These are phyloP conservation scores for Lottia scabra DNA, from an alignment of 2,888 invertebrate genomes.

Conservation along the genomic window DNA sequence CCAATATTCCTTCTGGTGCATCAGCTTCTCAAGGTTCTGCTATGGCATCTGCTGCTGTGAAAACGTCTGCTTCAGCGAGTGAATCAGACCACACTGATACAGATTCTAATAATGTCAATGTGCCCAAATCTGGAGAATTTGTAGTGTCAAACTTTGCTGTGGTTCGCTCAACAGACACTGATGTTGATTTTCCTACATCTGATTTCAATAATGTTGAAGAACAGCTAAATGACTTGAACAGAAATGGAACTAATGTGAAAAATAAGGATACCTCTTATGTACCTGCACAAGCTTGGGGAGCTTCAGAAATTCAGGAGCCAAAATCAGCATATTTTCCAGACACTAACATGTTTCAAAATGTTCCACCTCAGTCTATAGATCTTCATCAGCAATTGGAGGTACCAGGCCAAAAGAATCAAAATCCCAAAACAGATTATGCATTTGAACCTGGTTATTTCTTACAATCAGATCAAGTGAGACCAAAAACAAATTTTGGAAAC, in stretches of 20 bases:
- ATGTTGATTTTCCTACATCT: slow-evolving; percentile 58
- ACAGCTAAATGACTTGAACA: slow-evolving; percentile 56
- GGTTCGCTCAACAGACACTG: slow-evolving; percentile 52
- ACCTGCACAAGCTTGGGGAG: slow-evolving; percentile 20
- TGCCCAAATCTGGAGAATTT: slow-evolving; percentile 28
- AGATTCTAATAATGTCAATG: slow-evolving; percentile 53
- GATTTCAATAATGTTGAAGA: slow-evolving; percentile 58
- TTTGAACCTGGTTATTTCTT: neutral
- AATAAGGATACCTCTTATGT: slow-evolving; percentile 31
- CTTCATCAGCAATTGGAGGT: neutral
- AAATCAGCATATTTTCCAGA: neutral
- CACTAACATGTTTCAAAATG: neutral
- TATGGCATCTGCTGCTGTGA: neutral
- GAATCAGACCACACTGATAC: slow-evolving; percentile 56
- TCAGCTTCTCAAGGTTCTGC: slow-evolving; percentile 19
- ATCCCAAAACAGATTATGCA: neutral
- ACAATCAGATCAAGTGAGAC: neutral
- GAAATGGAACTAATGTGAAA: slow-evolving; percentile 30
- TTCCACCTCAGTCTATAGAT: neutral
- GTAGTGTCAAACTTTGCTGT: slow-evolving; percentile 41
- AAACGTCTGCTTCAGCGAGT: slow-evolving; percentile 35
- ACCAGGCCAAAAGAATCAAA: neutral
- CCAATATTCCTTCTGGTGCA: slow-evolving; percentile 25
- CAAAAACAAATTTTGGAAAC: neutral
- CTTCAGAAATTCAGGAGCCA: neutral